Evolutionary conservation across 2,888 invertebrate species (phyloP), one percentile per base, ranked within the genome.

Genomic region (Luperina nickerlii): DNA sequence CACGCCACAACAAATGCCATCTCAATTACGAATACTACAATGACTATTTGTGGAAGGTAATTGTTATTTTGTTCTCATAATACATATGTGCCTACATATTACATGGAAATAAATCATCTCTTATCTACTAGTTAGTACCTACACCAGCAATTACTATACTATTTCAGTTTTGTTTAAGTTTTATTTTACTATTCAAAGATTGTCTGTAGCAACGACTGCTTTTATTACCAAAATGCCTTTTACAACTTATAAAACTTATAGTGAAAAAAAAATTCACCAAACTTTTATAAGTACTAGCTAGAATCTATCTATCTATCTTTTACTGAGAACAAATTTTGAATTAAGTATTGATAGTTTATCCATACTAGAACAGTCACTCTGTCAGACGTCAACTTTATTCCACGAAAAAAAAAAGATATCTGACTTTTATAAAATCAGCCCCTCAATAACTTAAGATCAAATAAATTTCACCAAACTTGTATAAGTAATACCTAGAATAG

Each of bases 401-500:
- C 60, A 60, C n/a, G n/a, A 11, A 60, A 24, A 57, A n/a, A n/a
- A 60, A 5, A 60, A 20, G 20, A 20, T 54, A 20, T 54, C 8
- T 20, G 20, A 54, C 54, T 54, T 20, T 38, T 38, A 38, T 38
- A 38, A 38, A 38, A 38, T 38, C 38, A 38, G 4, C 38, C 38
- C 5, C 15, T 62, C 27, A 27, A 15, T 20, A 65, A 20, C 27
- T 27, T 11, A 69, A 51, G n/a, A 18, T 74, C 62, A n/a, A 76
- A 87, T 70, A n/a, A 60, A 60, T 60, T 57, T 24, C 57, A 57
- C 3, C 24, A 9, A 57, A 24, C 9, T 24, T 20, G 20, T 54
- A 54, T 8, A 18, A 38, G 38, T 38, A 15, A 4, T 48, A 51
- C 20, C 20, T 7, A 51, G 18, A 51, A 51, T 18, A 51, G 51